Conservation (phyloP, 2,888 invertebrate species). For the Hemaris fuciformis region DNA sequence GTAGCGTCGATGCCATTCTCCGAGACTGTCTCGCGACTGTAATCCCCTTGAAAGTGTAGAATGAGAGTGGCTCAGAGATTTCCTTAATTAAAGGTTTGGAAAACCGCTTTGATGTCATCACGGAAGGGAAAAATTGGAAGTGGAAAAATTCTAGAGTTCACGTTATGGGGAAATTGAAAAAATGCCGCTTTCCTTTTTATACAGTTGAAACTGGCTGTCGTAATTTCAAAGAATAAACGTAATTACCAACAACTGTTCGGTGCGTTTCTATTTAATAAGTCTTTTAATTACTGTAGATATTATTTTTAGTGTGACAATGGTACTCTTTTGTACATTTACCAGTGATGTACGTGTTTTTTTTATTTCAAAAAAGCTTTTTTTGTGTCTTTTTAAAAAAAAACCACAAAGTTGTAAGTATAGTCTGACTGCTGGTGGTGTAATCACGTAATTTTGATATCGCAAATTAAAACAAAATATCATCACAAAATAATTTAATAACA, state of each 20-base stretch:
- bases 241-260: not conserved
- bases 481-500: no score
- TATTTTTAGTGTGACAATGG: not conserved
- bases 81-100: constrained; percentile 40
- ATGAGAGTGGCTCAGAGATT: constrained; percentile 38
- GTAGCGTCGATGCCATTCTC: not conserved
- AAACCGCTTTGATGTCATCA: constrained; percentile 29
- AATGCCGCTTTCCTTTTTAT: constrained; percentile 13
- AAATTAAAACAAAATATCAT: no score
- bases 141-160: not conserved
- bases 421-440: no score
- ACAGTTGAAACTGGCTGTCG: not conserved
- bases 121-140: constrained; percentile 18
- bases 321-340: not conserved
- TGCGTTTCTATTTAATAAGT: no score
- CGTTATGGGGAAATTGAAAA: constrained; percentile 2
- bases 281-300: not conserved
- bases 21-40: constrained; percentile 11
- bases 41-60: constrained; percentile 41
- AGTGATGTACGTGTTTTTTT: no score
- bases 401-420: no score
- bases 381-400: no score
- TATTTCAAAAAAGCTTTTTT: not conserved
- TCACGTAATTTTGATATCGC: no score
- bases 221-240: not conserved